Evolutionary conservation across 2,888 invertebrate genomes (phyloP), one percentile per base, ranked within the genome.

Genomic region (Diarsia dahlii): DNA sequence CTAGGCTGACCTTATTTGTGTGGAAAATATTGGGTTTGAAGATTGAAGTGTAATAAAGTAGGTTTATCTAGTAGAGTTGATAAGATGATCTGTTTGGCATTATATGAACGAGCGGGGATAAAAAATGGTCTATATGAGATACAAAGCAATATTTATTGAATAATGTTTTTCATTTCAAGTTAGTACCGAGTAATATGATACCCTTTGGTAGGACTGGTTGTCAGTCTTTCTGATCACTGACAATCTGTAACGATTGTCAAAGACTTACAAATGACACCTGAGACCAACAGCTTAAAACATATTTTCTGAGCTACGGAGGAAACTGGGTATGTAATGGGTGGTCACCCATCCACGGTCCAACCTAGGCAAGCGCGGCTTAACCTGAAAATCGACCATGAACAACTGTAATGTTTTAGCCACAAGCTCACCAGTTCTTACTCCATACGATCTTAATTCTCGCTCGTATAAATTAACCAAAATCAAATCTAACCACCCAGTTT

Each of bases 1-100:
- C 23, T 67, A 60, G 13, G 13, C 28, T 56, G 54, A 50, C 60
- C 74, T 34, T 69, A 45, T 70, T 80, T 74, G 45, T 79, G 52
- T 60, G 45, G 23, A 6, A 10, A 52, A 52, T 60, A 74, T 69
- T 64, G 54, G n/a, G 18, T 39, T 48, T 52, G 20, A 23, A 56
- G 62, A 63, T 45, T 4, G 50, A 52, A 52, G 23, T 28, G n/a
- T 48, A 18, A 48, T 76, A 62, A 52, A 63, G n/a, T 54, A 48
- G 15, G 56, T 39, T 15, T 54, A 15, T 67, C 52, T 62, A 28
- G 15, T 28, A 46, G 52, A 5, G 45, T 60, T 8, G 48, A 20
- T 39, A 58, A 4, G 10, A 54, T 28, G 23, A 46, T 73, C 9
- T 34, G 4, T 23, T 46, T 70, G 34, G 5, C n/a, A 28, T 46